These are phyloP conservation scores for Drosophila multiciliata DNA, from an alignment of 2,888 invertebrate species.

Conservation along the genomic window DNA sequence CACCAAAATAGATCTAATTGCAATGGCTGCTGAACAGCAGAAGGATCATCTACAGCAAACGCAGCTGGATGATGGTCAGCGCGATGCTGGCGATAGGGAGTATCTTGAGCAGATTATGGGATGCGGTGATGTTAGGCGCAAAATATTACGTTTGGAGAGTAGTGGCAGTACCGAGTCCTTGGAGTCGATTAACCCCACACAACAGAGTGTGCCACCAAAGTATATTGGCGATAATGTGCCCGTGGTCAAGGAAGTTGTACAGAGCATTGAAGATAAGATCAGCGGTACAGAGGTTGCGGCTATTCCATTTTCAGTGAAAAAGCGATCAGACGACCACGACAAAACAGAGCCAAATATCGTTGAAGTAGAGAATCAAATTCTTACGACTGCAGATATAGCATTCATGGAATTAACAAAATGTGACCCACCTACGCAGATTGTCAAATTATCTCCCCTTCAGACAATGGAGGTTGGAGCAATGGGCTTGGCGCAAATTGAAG, in stretches of 20 bases:
- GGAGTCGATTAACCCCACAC: slow-evolving; percentile 43
- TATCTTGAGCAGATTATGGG: slow-evolving; percentile 75
- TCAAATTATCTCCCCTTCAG: slow-evolving; percentile 70
- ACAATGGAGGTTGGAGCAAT: slow-evolving; percentile 49
- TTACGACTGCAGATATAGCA: slow-evolving; percentile 70
- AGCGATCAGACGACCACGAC: slow-evolving; percentile 68
- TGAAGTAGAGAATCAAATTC: slow-evolving; percentile 75
- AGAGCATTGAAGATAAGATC: slow-evolving; percentile 86
- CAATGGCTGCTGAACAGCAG: slow-evolving; percentile 10
- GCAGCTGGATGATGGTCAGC: slow-evolving; percentile 32
- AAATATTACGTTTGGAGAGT: slow-evolving; percentile 86
- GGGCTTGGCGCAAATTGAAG: slow-evolving; percentile 62
- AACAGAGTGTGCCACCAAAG: slow-evolving; percentile 49
- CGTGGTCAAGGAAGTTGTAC: slow-evolving; percentile 87
- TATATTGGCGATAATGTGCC: slow-evolving; percentile 78
- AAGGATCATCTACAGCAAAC: slow-evolving; percentile 17
- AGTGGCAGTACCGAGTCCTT: slow-evolving; percentile 61
- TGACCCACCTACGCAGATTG: slow-evolving; percentile 61
- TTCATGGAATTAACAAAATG: slow-evolving; percentile 60
- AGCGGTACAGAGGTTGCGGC: slow-evolving; percentile 74
- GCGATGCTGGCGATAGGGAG: slow-evolving; percentile 68
- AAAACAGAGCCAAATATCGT: slow-evolving; percentile 58
- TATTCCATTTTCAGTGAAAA: slow-evolving; percentile 77
- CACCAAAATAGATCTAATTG: slow-evolving; percentile 65
- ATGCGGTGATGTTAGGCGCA: slow-evolving; percentile 87